Evolutionary conservation across 2,888 invertebrate genomes (phyloP).

Genomic region (Lymantria dispar): DNA sequence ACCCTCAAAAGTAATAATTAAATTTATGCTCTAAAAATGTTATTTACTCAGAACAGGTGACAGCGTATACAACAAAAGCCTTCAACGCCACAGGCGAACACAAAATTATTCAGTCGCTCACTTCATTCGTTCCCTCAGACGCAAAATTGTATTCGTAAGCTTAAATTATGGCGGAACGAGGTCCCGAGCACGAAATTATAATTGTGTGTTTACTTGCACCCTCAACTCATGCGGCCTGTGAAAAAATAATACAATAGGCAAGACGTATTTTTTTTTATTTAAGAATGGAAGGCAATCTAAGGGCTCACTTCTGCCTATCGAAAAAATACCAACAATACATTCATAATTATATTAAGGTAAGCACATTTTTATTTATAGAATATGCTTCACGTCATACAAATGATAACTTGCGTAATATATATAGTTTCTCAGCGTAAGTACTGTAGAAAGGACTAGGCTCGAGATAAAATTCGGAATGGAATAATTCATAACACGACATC

Average conservation of each 20-base stretch:
- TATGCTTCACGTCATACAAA: no score
- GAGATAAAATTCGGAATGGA: no score
- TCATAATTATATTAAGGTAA: no score
- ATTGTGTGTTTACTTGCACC: conserved; percentile 38
- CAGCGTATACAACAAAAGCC: conserved; percentile 35
- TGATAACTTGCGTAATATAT: no score
- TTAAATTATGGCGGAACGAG: conserved; percentile 61
- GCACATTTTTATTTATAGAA: no score
- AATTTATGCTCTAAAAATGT: conserved; percentile 30
- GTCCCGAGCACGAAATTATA: conserved; percentile 53
- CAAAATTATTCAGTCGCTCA: conserved; percentile 62
- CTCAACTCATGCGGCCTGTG: neutral
- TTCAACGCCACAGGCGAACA: conserved; percentile 43
- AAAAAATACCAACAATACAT: no score
- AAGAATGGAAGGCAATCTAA: no score
- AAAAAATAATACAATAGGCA: neutral
- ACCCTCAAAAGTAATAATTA: conserved; percentile 15
- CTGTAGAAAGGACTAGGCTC: no score
- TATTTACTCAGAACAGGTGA: conserved; percentile 32
- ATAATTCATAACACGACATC: no score
- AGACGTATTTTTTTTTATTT: no score
- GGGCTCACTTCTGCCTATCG: no score
- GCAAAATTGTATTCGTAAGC: conserved; percentile 67
- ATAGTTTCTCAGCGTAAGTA: no score
- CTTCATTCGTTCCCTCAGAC: conserved; percentile 65